These are phyloP conservation scores for Meloidogyne floridensis DNA, from an alignment of 1,140 invertebrate genomes.

Conservation along the genomic window DNA sequence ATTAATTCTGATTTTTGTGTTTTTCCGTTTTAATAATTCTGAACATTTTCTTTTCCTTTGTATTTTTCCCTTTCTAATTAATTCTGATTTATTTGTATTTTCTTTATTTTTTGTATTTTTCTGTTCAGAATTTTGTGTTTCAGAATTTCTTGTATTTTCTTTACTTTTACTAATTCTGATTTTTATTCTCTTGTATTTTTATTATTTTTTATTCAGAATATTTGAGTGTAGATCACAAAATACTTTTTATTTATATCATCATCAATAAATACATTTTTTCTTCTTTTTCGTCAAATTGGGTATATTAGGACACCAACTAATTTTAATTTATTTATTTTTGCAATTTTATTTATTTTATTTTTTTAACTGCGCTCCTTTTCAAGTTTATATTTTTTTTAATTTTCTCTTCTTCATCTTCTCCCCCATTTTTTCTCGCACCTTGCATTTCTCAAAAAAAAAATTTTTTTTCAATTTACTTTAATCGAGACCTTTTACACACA, in stretches of 20 bases:
- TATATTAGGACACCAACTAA: background rate
- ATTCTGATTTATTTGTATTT: background rate
- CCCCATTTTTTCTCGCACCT: background rate
- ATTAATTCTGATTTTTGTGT: background rate
- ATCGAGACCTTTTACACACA: background rate
- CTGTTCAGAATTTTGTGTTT: too few species aligned
- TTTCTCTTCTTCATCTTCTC: background rate
- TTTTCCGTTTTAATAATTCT: background rate
- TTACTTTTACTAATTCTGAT: background rate
- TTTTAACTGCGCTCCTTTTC: constrained; percentile 6
- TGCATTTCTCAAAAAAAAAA: background rate
- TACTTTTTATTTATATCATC: background rate
- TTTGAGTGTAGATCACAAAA: background rate
- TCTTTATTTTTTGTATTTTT: too few species aligned
- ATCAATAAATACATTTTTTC: background rate
- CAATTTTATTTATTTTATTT: constrained; percentile 1
- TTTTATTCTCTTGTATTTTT: too few species aligned
- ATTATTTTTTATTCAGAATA: too few species aligned
- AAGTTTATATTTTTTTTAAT: background rate
- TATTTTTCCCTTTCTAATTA: too few species aligned
- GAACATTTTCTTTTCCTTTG: background rate
- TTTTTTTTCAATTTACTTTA: constrained; percentile 3
- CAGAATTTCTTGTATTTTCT: too few species aligned
- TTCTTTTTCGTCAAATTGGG: background rate
- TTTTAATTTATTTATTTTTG: background rate